These are phyloP conservation scores for Elachura formosa DNA, from an alignment of 2,113 vertebrate genomes.

Conservation along the genomic window DNA sequence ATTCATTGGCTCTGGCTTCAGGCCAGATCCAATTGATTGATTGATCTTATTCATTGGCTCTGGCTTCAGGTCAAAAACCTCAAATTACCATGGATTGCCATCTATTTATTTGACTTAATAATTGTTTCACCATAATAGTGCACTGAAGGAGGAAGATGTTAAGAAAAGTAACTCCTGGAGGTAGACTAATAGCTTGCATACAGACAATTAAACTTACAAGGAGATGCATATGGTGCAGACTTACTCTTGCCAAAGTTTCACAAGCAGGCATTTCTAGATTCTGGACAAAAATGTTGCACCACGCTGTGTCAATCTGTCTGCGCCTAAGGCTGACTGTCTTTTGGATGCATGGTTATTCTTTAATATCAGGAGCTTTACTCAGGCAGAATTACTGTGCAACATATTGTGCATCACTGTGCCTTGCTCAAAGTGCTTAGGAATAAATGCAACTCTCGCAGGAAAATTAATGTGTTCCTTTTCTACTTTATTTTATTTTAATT, in stretches of 20 bases:
- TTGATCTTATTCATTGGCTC: neutral
- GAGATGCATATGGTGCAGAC: conserved; percentile 37
- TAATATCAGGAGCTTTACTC: neutral
- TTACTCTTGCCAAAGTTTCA: conserved; percentile 49
- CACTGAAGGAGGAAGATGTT: neutral
- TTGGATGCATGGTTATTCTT: conserved; percentile 38
- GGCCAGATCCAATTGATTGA: neutral
- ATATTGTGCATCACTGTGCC: conserved; percentile 19
- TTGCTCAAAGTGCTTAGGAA: conserved; percentile 11
- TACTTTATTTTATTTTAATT: conserved; percentile 51
- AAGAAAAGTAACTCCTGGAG: conserved; percentile 25
- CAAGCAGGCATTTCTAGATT: conserved; percentile 11
- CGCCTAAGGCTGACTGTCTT: conserved; percentile 14
- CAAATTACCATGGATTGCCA: neutral
- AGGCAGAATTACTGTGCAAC: conserved; percentile 7
- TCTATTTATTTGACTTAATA: neutral
- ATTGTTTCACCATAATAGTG: neutral
- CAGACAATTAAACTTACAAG: conserved; percentile 58
- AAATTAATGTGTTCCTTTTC: neutral
- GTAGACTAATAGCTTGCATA: conserved; percentile 24
- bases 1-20: neutral
- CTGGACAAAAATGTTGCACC: conserved; percentile 31
- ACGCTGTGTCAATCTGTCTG: conserved; percentile 61
- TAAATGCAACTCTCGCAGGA: conserved; percentile 3
- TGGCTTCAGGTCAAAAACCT: neutral